Percentiles rank a stretch among this genome's conserved stretches.
Evolutionary conservation across 1,140 invertebrate species (phyloP).

Genomic region (Drosophila insularis): DNA sequence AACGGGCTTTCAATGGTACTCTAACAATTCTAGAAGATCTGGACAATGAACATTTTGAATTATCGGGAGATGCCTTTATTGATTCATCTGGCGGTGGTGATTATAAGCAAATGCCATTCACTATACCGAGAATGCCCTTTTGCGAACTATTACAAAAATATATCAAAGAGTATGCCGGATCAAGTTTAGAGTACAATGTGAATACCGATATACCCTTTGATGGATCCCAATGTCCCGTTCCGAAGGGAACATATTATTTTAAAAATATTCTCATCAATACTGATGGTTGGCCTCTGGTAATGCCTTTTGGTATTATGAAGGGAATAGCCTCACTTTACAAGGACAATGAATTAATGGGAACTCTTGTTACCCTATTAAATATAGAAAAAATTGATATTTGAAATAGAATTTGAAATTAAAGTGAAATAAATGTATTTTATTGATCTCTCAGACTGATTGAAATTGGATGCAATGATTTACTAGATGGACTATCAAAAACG

Average conservation of each 20-base stretch:
- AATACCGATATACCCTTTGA: constrained; percentile 36
- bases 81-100: constrained; percentile 33
- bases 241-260: constrained; percentile 26
- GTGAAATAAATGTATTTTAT: too few relatives aligned
- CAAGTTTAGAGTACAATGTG: neutral
- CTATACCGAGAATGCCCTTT: neutral
- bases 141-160: constrained; percentile 18
- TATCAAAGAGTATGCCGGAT: constrained; percentile 13
- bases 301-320: neutral
- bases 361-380: too few relatives aligned
- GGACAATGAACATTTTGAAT: neutral
- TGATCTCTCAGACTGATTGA: too few relatives aligned
- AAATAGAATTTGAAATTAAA: too few relatives aligned
- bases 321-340: too few relatives aligned
- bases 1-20: constrained; percentile 35
- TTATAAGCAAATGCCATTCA: constrained; percentile 23
- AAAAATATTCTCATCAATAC: constrained; percentile 26
- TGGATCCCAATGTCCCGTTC: constrained; percentile 30
- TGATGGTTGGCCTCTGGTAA: constrained; percentile 31
- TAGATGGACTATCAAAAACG: too few relatives aligned
- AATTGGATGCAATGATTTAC: too few relatives aligned
- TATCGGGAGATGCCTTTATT: constrained; percentile 15
- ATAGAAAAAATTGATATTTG: too few relatives aligned
- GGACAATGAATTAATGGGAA: too few relatives aligned
- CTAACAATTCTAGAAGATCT: constrained; percentile 20